Conservation (phyloP, 1,140 invertebrate genomes). For the Saccostrea glomerata region DNA sequence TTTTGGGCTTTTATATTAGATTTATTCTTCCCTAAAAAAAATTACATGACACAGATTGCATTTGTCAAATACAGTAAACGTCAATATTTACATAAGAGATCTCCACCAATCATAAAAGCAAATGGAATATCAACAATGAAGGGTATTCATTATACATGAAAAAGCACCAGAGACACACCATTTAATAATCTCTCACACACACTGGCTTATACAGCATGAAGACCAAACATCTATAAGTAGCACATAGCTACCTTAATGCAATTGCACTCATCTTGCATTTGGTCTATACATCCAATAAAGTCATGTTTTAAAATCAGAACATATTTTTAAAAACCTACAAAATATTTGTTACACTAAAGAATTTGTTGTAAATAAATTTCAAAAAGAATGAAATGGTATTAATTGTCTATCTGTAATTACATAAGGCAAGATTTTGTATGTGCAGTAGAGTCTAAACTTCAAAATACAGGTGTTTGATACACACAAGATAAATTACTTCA, state of each 20-base stretch:
- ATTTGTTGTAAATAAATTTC: not conserved
- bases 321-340: not conserved
- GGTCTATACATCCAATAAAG: not conserved
- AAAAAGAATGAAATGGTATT: not conserved
- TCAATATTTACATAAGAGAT: constrained; percentile 18
- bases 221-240: not conserved
- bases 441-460: not conserved
- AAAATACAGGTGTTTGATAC: not conserved
- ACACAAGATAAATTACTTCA: not conserved
- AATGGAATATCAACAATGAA: constrained; percentile 6
- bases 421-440: not conserved
- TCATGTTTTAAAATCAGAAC: not conserved
- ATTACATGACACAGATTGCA: constrained; percentile 31
- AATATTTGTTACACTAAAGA: not conserved
- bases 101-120: constrained; percentile 26
- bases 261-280: not conserved
- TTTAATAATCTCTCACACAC: not conserved
- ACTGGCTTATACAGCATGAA: not conserved
- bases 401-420: not conserved
- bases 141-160: constrained; percentile 12
- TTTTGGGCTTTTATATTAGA: constrained; percentile 24
- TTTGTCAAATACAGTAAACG: not conserved
- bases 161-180: constrained; percentile 17
- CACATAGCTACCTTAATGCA: not conserved
- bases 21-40: constrained; percentile 27